Conservation (phyloP, 2,797 vertebrate genomes). For the Neomorphus geoffroyi region DNA sequence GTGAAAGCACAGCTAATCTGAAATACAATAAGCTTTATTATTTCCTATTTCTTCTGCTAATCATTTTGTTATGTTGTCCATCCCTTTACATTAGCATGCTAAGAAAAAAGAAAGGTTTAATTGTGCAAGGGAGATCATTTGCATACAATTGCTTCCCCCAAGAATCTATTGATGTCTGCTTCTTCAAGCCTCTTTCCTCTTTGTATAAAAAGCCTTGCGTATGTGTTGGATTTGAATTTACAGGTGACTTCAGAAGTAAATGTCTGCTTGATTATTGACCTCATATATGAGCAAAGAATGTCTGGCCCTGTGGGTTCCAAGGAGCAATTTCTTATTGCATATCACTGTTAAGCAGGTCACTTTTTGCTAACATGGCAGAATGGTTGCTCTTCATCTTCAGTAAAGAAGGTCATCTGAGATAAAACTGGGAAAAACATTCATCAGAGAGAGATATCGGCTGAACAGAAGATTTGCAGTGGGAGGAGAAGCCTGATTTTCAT, state of each 20-base stretch:
- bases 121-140: neutral
- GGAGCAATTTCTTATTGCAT: neutral
- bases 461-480: neutral
- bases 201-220: neutral
- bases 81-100: neutral
- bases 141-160: neutral
- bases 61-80: neutral
- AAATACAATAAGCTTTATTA: neutral
- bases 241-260: neutral
- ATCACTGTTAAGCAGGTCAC: neutral
- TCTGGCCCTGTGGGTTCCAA: neutral
- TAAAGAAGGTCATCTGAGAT: neutral
- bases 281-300: neutral
- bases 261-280: neutral
- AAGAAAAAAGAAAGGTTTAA: neutral
- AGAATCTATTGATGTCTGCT: neutral
- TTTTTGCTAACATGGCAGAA: rapidly evolving
- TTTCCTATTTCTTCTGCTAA: neutral
- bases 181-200: neutral
- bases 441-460: neutral
- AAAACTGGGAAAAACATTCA: neutral
- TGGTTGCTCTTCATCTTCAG: neutral
- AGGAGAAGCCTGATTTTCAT: neutral
- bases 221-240: neutral
- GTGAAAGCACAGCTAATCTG: neutral